phyloP scores from a whole-genome alignment of 2,888 invertebrate genomes.

The Endotricha flammealis region DNA sequence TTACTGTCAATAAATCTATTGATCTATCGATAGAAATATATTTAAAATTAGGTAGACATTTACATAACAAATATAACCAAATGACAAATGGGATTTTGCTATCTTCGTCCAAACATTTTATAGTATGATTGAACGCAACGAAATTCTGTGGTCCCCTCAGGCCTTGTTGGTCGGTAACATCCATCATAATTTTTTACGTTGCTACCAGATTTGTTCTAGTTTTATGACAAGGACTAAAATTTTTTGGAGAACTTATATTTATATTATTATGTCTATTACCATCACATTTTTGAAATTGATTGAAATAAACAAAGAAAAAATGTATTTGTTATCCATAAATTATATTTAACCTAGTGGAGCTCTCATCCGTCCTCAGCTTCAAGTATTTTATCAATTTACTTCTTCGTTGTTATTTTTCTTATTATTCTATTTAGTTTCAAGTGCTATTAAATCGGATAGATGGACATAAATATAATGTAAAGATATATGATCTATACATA shows the following conservation, averaged over 20 bases:
- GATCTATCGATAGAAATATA: neutral
- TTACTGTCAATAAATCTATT: neutral
- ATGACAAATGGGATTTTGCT: slow-evolving; percentile 23
- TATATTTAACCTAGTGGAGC: too few species aligned
- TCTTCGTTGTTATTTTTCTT: too few species aligned
- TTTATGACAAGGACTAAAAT: slow-evolving; percentile 5
- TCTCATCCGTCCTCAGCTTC: too few species aligned
- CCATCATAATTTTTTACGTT: slow-evolving; percentile 22
- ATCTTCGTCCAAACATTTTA: slow-evolving; percentile 19
- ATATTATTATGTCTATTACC: neutral
- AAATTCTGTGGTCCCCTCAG: slow-evolving; percentile 15
- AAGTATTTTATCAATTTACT: too few species aligned
- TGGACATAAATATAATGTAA: too few species aligned
- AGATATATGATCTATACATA: too few species aligned
- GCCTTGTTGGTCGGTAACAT: slow-evolving; percentile 18
- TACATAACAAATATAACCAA: slow-evolving; percentile 9
- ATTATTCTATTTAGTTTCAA: too few species aligned
- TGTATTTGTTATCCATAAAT: too few species aligned
- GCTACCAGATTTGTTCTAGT: slow-evolving; percentile 7
- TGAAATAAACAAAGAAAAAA: too few species aligned
- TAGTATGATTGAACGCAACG: slow-evolving; percentile 25
- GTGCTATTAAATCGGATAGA: too few species aligned
- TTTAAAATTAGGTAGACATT: neutral
- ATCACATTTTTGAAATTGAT: too few species aligned
- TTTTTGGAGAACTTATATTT: neutral